Conservation (phyloP, 35 echinoderm and acorn worm species). For the Nesometra sesokonis region DNA sequence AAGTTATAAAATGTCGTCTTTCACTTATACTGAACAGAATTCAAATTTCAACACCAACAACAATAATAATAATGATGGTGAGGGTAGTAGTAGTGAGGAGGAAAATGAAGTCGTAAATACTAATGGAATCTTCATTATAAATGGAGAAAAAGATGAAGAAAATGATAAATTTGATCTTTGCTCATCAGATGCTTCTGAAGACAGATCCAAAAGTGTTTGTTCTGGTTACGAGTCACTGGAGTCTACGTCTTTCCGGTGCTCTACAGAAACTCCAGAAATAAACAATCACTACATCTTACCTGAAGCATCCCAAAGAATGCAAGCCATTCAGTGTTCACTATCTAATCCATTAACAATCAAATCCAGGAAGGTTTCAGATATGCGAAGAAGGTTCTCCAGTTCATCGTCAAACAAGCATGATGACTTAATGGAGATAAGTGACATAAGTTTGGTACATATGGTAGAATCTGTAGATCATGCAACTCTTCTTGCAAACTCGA, state of each 20-base stretch:
- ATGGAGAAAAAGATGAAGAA: neutral
- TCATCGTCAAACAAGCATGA: conserved; percentile 8
- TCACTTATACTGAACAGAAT: neutral
- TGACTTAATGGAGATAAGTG: conserved; percentile 62
- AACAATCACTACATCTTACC: neutral
- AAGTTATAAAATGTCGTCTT: neutral
- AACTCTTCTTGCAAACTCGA: neutral
- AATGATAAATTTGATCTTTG: neutral
- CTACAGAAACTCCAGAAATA: neutral
- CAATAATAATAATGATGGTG: neutral
- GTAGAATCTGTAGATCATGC: conserved; percentile 82
- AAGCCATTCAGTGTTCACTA: too few relatives aligned
- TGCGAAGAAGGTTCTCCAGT: neutral
- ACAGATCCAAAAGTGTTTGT: neutral
- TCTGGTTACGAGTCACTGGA: neutral
- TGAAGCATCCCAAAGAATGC: neutral
- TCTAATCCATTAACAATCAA: neutral
- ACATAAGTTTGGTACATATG: conserved; percentile 75
- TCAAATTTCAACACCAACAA: neutral
- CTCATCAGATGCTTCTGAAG: neutral
- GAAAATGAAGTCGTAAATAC: neutral
- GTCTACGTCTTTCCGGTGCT: neutral
- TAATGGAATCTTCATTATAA: neutral
- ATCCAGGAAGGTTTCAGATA: neutral
- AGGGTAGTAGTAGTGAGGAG: neutral